Evolutionary conservation across 2,797 vertebrate genomes (phyloP), one percentile per base, ranked within the genome.

Genomic region (Hozukius guyotensis): DNA sequence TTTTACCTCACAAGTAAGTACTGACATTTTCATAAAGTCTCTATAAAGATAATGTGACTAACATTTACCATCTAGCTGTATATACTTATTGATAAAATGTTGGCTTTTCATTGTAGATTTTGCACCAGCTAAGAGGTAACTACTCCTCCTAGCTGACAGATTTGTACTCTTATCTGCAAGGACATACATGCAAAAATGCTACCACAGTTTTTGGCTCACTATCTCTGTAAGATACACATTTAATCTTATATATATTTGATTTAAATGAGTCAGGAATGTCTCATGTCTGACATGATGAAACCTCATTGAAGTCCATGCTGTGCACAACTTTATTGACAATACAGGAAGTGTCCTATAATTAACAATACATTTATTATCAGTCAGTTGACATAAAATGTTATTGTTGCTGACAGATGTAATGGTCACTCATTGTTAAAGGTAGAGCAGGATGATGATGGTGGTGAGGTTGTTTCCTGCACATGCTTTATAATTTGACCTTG

Each of bases 401-500:
- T n/a, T 8, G 29, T 9, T 3, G 3, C 13, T 16, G 27, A 6
- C 46, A 1, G n/a, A 0, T 14, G 6, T 16, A 61, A 18, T 46
- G 8, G 31, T 42, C 29, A 14, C 2, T 53, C 46, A 25, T 32
- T 56, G n/a, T 24, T 9, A 10, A 14, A 16, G 8, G 11, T 25
- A 9, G 64, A 27, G 42, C 25, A 12, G 12, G 36, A 14, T 14
- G 31, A 70, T 16, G 11, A 5, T 16, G 81, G 86, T 85, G 84
- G 56, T 52, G 76, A 46, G 32, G 46, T 68, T 56, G 78, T 88
- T 88, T 22, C n/a, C 74, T 80, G 88, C 91, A 82, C 92, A 84
- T 86, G 90, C 85, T 85, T 56, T 72, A 49, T 83, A 34, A 20
- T 92, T 87, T 96, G 96, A 96, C 96, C 96, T 96, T 96, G 96